A percentile compares a stretch with the other conserved stretches of the same genome.
phyloP scores from a whole-genome alignment of 1,140 invertebrate genomes.

The Nylanderia fulva region DNA sequence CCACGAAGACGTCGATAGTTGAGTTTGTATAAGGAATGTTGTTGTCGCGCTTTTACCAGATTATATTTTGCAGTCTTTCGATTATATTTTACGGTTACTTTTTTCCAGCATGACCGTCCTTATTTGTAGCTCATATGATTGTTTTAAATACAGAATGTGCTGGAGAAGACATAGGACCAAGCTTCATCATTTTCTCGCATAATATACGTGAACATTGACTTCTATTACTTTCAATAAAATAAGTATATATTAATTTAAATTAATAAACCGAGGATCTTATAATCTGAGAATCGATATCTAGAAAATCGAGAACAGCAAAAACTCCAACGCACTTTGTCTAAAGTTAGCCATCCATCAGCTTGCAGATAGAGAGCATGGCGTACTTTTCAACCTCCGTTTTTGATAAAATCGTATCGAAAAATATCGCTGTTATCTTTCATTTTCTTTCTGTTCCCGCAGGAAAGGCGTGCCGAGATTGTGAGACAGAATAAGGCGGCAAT shows the following conservation, averaged over 20 bases:
- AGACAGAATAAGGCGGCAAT: conserved; percentile 93
- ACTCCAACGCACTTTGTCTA: conserved; percentile 24
- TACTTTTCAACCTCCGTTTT: conserved; percentile 21
- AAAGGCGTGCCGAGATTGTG: conserved; percentile 93
- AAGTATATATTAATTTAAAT: background rate
- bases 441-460: conserved; percentile 87
- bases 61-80: conserved; percentile 63
- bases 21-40: conserved; percentile 47
- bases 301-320: background rate
- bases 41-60: conserved; percentile 47
- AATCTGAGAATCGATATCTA: background rate
- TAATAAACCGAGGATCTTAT: background rate
- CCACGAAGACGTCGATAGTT: conserved; percentile 29
- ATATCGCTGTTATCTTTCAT: background rate
- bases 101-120: conserved; percentile 10
- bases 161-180: background rate
- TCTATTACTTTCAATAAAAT: background rate
- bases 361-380: conserved; percentile 65
- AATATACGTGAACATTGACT: conserved; percentile 1
- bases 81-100: conserved; percentile 35
- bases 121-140: conserved; percentile 29
- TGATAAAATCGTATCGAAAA: background rate
- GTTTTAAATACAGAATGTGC: conserved; percentile 16
- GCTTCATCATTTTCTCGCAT: background rate
- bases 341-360: conserved; percentile 43